Base-by-base conservation (phyloP, 2,113 vertebrate species). In the Puntigrus tetrazona region DNA sequence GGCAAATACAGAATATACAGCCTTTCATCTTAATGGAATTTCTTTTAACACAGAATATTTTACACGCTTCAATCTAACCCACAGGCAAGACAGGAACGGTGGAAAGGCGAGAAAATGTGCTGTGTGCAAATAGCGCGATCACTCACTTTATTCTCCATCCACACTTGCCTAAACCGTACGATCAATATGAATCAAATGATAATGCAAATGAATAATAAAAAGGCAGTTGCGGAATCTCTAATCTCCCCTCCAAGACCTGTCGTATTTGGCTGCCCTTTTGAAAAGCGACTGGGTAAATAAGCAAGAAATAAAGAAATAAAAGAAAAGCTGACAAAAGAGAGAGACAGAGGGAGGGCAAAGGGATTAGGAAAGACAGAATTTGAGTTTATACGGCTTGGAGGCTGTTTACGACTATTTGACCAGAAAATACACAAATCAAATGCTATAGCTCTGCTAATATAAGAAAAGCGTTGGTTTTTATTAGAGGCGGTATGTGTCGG, bases 121-220 rank as follows among this genome's bases (percentile, higher is more conserved):
- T 61, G 14, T 18, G 83, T 78, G 91, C 69, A 59, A 50, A 34
- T 77, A 43, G 38, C 59, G 43, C 25, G 25, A 81, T 77, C 50
- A 20, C 57, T 76, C 73, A 76, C 34, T 81, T 76, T 72, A 77
- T 72, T 83, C 70, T 65, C 73, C 47, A 80, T 80, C 75, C 83
- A 55, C 73, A 25, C 22, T 47, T 36, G 55, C 57, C 63, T 84
- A 88, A 88, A 83, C 87, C 88, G 0, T 10, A 43, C 87, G 87
- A 88, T 89, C 89, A 87, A 79, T 84, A 88, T 27, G 57, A 91
- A 88, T 88, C 85, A 89, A 88, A 87, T 86, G 79, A 89, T 88
- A 88, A 88, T 75, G 84, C 47, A 80, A 86, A 89, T 82, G 82
- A 83, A 88, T 83, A 86, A 86, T 86, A 77, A 85, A 84, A 86